phyloP scores from a whole-genome alignment of 30 jellyfish, hydroid and myxozoan species.

The Aurelia aurita region DNA sequence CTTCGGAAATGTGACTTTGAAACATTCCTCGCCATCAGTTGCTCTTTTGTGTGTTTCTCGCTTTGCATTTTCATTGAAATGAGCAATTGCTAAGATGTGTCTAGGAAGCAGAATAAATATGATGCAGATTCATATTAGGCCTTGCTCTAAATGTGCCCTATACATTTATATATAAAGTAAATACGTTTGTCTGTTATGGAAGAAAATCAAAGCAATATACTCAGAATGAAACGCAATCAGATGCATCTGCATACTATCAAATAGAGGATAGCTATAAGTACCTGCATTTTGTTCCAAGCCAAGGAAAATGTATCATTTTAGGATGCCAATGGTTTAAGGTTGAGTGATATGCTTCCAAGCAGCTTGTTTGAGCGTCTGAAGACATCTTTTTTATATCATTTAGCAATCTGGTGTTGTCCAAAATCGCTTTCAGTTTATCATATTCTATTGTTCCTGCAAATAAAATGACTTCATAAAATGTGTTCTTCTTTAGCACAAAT shows the following conservation, averaged over 20 bases:
- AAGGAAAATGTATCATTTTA: conserved; percentile 27
- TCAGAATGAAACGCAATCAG: neutral
- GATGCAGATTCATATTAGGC: neutral
- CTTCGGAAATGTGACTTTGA: conserved; percentile 29
- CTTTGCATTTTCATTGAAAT: conserved; percentile 29
- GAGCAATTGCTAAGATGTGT: conserved; percentile 43
- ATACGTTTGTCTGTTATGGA: neutral
- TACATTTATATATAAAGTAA: neutral
- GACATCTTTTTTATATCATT: conserved; percentile 25
- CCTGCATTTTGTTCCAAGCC: conserved; percentile 40
- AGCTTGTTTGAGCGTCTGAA: conserved; percentile 55
- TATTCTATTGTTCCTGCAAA: conserved; percentile 26
- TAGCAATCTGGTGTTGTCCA: conserved; percentile 9
- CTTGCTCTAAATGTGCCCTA: neutral
- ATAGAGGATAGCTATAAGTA: too few species aligned
- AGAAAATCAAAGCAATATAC: neutral
- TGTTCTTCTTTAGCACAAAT: too few species aligned
- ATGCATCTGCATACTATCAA: conserved; percentile 11
- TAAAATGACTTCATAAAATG: too few species aligned
- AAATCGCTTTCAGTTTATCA: conserved; percentile 12
- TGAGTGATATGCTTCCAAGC: conserved; percentile 42
- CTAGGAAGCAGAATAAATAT: conserved; percentile 3
- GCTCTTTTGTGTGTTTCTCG: neutral
- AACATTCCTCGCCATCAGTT: conserved; percentile 6
- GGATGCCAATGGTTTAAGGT: conserved; percentile 58